Percentiles rank a stretch among this genome's conserved stretches.
Conservation (phyloP, 2,888 invertebrate species). For the Rutpela maculata region DNA sequence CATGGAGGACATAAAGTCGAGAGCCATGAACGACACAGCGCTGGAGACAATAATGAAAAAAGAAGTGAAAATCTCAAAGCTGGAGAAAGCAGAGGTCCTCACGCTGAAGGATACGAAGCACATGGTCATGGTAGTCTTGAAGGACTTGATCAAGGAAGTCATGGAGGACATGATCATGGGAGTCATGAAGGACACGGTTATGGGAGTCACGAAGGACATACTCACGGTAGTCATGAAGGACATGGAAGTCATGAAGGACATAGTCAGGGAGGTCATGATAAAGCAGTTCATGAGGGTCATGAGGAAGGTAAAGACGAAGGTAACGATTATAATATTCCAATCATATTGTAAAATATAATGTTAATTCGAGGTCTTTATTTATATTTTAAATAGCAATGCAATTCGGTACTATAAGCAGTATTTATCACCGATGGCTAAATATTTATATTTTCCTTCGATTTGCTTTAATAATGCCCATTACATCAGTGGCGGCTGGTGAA, state of each 20-base stretch:
- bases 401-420: no score
- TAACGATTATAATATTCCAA: no score
- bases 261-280: no score
- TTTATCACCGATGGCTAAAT: no score
- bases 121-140: background rate
- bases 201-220: background rate
- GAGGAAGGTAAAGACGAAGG: background rate
- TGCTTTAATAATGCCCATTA: no score
- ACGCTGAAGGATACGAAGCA: background rate
- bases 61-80: background rate
- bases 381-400: no score
- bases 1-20: slow-evolving; percentile 50
- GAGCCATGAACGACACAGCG: slow-evolving; percentile 47
- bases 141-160: slow-evolving; percentile 43
- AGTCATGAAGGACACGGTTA: slow-evolving; percentile 2
- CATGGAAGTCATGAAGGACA: background rate
- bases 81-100: no score
- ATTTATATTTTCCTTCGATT: no score
- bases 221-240: background rate
- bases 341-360: no score
- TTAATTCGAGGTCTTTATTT: no score
- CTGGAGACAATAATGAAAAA: slow-evolving; percentile 19
- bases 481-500: no score
- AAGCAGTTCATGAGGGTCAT: no score
- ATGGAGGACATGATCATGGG: slow-evolving; percentile 48